Base-by-base conservation (phyloP, 2,113 vertebrate genomes). In the Psilopsiagon aurifrons region DNA sequence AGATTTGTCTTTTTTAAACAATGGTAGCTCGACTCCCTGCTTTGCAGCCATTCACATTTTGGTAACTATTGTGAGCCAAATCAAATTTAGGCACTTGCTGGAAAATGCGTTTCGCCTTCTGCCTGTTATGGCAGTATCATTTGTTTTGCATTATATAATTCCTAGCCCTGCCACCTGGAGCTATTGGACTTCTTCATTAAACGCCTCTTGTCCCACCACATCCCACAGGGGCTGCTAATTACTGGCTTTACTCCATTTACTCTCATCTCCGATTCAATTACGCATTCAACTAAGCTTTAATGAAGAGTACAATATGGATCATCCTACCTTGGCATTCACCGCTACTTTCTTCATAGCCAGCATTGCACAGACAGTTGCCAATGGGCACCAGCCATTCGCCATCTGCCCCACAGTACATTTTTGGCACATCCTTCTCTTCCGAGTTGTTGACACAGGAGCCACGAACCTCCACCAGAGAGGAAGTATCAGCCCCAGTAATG, bases 321-420 rank as follows among this genome's bases (percentile, higher is more conserved):
- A 63, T 92, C 98, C 98, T 98, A 99, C 99, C 99, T 98, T 99
- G 99, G 97, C 99, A 99, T 97, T 99, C 99, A 79, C 98, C 98
- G 41, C 96, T 99, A 83, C 98, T 98, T 76, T 99, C 99, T 95
- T 99, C 99, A 2, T 98, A 99, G 97, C 99, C 99, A 76, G 99
- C 99, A 31, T 99, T 99, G 96, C 99, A 99, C 33, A 99, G 88
- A 83, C 99, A 99, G 98, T 99, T 99, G 98, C 99, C 99, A 97
- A 99, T 99, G 94, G 99, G 99, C 83, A 99, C 99, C 98, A 99
- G 98, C 99, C 99, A 99, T 86, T 99, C 99, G 1, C 99, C 99
- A 91, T 99, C 99, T 85, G 99, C 99, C 86, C 99, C 99, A 9
- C 99, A 99, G 98, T 99, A 99, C 99, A 99, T 99, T 98, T 99